These are phyloP conservation scores for Anas platyrhynchos DNA, from an alignment of 2,113 vertebrate genomes.

Conservation along the genomic window DNA sequence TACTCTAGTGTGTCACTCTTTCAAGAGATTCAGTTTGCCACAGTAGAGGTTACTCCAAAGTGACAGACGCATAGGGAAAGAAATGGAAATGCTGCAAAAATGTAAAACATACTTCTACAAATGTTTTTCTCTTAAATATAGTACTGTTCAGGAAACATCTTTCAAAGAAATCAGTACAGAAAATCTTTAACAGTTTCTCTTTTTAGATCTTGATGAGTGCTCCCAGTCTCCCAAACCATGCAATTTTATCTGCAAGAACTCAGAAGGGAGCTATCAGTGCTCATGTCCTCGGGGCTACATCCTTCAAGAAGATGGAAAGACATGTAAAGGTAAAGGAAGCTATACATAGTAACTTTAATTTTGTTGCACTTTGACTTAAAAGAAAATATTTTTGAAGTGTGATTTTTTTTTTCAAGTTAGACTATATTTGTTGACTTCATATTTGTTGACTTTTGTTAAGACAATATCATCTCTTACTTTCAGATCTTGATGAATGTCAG, in stretches of 20 bases:
- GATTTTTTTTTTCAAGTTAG: neutral
- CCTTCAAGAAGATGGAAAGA: conserved; percentile 85
- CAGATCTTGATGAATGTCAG: conserved; percentile 89
- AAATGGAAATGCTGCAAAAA: neutral
- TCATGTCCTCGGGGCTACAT: conserved; percentile 85
- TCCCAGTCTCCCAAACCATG: conserved; percentile 87
- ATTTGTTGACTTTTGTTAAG: neutral
- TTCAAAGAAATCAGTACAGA: neutral
- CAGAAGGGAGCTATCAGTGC: conserved; percentile 84
- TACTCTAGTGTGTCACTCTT: neutral
- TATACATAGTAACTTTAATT: neutral
- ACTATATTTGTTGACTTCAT: neutral
- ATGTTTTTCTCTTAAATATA: neutral
- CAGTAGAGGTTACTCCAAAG: neutral
- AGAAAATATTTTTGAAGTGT: neutral
- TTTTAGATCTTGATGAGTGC: conserved; percentile 86
- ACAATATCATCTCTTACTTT: conserved; percentile 23
- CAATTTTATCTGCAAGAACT: conserved; percentile 90
- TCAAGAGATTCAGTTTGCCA: neutral
- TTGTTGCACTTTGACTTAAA: neutral
- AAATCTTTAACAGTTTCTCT: neutral
- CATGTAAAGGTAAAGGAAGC: conserved; percentile 79
- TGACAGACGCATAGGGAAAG: neutral
- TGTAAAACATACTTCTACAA: neutral
- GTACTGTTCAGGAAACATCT: neutral